Evolutionary conservation across 1,140 invertebrate species (phyloP), one percentile per base, ranked within the genome.

Genomic region (Battus philenor): DNA sequence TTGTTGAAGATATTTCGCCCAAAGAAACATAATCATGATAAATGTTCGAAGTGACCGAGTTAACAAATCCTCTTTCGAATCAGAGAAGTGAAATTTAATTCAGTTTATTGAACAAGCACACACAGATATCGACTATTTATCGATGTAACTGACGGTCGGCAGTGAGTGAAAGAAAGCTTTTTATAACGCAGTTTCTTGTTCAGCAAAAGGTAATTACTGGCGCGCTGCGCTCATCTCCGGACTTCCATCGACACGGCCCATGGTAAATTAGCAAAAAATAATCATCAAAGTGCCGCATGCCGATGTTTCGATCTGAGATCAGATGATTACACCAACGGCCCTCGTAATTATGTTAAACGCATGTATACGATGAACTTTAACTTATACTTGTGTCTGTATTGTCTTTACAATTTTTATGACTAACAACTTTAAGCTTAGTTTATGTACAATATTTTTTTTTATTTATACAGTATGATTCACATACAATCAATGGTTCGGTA

Each of bases 241-340:
- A 60, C 57, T 56, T 65, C 64, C 58, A 69, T 68, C 72, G 65
- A 66, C 67, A 68, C 51, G 47, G 60, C 55, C 54, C 61, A 77
- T 63, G 77, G 75, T 79, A 62, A 79, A 83, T 83, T 83, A 81
- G 79, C 73, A 75, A 81, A 83, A 83, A 83, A 81, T 78, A 76
- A 83, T 73, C 62, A 67, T 60, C 64, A 71, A 66, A 59, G 65
- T 29, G 39, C 33, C 48, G 34, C 15, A 17, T 33, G 34, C 34
- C 44, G n/a, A 27, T 39, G 36, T 12, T 39, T 39, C 36, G 36
- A 39, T 39, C 18, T 38, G 11, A 36, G 33, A 39, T 39, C 36
- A 20, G 26, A 39, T 12, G 36, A 39, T 39, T 39, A 12, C 36
- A 12, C 1, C 11, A 18, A 15, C 34, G 7, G 20, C 4, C n/a